A percentile compares a stretch with the other conserved stretches of the same genome.
Evolutionary conservation across 2,113 vertebrate genomes (phyloP).

Genomic region (Odobenus rosmarus): DNA sequence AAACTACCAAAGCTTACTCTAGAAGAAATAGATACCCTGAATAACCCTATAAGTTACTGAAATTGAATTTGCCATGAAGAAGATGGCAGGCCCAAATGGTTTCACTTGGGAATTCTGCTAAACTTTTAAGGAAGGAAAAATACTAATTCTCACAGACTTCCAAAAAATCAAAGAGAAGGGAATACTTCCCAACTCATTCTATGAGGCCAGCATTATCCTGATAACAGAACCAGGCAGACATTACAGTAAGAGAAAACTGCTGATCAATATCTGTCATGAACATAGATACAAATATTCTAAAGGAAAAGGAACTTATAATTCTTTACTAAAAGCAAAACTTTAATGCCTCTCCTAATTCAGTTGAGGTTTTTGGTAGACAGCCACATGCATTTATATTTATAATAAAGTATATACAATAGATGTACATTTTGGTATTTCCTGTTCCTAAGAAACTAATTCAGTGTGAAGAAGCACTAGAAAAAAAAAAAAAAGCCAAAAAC

Average conservation of each 20-base stretch:
- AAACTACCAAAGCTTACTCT: neutral
- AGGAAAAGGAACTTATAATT: conserved; percentile 6
- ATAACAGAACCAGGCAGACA: neutral
- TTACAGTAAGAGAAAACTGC: conserved; percentile 24
- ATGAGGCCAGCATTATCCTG: neutral
- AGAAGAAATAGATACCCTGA: neutral
- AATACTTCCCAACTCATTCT: neutral
- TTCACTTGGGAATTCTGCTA: conserved; percentile 35
- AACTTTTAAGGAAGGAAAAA: conserved; percentile 6
- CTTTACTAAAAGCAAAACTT: conserved; percentile 47
- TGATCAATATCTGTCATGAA: neutral
- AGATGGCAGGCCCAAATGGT: neutral
- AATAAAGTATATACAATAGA: neutral
- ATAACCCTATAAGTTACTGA: neutral
- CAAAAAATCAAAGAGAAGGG: neutral
- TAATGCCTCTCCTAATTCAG: conserved; percentile 37
- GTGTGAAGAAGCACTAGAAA: conserved; percentile 16
- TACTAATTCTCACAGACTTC: neutral
- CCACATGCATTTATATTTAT: conserved; percentile 55
- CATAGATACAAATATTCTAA: neutral
- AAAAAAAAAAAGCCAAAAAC: conserved; percentile 9
- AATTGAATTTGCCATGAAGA: neutral
- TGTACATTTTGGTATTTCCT: neutral
- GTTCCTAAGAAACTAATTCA: conserved; percentile 15
- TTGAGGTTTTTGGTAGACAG: conserved; percentile 56